Percentiles rank a stretch among this genome's conserved stretches.
phyloP scores from a whole-genome alignment of 2,888 invertebrate species.

The Brachyopa scutellaris region DNA sequence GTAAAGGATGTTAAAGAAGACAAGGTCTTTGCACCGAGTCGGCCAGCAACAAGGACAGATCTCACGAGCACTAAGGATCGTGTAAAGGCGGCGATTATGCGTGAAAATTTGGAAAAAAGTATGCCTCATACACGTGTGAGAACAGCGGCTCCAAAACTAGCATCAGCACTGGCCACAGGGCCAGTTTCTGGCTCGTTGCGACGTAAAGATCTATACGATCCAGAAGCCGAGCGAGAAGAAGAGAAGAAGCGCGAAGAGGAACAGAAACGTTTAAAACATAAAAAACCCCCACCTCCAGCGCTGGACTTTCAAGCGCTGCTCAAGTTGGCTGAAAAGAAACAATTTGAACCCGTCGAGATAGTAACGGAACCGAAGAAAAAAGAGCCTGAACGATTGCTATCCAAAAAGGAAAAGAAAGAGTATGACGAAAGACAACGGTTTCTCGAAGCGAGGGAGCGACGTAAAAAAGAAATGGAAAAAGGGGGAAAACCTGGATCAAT shows the following conservation, averaged over 20 bases:
- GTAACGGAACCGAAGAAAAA: slow-evolving; percentile 81
- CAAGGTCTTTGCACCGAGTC: slow-evolving; percentile 85
- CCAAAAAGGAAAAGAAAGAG: slow-evolving; percentile 90
- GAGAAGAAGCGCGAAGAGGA: slow-evolving; percentile 79
- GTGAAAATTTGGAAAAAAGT: slow-evolving; percentile 87
- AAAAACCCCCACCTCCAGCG: slow-evolving; percentile 86
- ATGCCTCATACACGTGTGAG: slow-evolving; percentile 63
- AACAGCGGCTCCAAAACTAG: slow-evolving; percentile 44
- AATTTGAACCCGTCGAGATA: slow-evolving; percentile 88
- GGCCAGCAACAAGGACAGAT: slow-evolving; percentile 79
- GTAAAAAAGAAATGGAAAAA: slow-evolving; percentile 79
- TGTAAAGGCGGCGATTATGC: slow-evolving; percentile 88
- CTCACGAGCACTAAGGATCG: slow-evolving; percentile 86
- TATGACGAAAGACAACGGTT: slow-evolving; percentile 88
- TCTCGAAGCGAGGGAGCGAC: slow-evolving; percentile 83
- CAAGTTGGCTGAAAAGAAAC: slow-evolving; percentile 92
- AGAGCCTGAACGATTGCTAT: slow-evolving; percentile 88
- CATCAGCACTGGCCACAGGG: slow-evolving; percentile 25
- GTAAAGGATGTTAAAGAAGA: slow-evolving; percentile 85
- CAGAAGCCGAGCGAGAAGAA: slow-evolving; percentile 77
- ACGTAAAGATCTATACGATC: slow-evolving; percentile 76
- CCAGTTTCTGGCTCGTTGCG: slow-evolving; percentile 36
- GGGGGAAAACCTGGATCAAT: slow-evolving; percentile 71
- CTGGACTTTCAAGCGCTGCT: slow-evolving; percentile 90
- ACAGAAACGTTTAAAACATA: slow-evolving; percentile 83